phyloP scores from a whole-genome alignment of 2,113 vertebrate species.

The Mesembrinibis cayennensis region DNA sequence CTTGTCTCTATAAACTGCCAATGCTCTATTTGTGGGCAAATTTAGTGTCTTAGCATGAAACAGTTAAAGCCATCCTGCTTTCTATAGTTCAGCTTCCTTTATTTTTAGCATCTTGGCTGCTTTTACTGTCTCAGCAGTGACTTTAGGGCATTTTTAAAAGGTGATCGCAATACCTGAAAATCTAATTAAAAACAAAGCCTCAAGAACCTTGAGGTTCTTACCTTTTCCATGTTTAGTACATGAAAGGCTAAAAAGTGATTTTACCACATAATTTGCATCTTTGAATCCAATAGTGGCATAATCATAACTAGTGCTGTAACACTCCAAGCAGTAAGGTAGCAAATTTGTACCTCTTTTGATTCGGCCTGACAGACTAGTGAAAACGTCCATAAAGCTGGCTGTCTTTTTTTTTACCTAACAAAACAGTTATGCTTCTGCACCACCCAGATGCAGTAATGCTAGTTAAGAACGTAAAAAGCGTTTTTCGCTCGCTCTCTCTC shows the following conservation, averaged over 20 bases:
- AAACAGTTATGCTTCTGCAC: background rate
- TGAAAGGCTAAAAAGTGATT: constrained; percentile 19
- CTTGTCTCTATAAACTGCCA: background rate
- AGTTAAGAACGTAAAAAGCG: background rate
- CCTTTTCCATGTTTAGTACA: background rate
- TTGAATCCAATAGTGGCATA: background rate
- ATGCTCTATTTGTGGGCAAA: background rate
- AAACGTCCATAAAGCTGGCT: background rate
- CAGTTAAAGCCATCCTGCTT: background rate
- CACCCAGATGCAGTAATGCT: background rate
- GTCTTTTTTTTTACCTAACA: background rate
- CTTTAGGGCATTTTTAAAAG: constrained; percentile 42
- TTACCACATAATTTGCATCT: constrained; percentile 23
- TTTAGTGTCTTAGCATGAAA: background rate
- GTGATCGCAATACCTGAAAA: constrained; percentile 13
- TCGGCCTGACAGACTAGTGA: background rate
- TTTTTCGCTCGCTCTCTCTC: background rate
- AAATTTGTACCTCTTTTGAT: background rate
- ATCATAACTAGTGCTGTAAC: background rate
- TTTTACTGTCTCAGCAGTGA: background rate
- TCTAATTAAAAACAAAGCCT: constrained; percentile 41
- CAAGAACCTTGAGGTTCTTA: background rate
- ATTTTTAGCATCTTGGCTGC: background rate
- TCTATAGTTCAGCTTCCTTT: background rate
- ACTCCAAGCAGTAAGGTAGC: background rate